phyloP scores from a whole-genome alignment of 2,888 invertebrate genomes.

The Cephonodes hylas region DNA sequence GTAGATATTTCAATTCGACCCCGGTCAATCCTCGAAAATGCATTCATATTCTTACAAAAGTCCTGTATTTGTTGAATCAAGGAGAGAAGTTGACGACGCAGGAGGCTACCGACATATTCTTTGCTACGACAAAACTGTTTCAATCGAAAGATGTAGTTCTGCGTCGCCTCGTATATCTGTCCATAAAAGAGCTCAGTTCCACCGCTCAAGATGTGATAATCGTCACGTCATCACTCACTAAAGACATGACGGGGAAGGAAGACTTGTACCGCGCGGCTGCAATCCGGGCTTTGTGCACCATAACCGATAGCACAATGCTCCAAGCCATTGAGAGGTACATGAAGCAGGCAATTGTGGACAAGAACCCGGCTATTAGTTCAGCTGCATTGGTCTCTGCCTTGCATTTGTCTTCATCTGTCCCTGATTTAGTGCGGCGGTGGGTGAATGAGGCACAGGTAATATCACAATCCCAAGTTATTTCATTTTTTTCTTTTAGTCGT shows the following conservation, averaged over 20 bases:
- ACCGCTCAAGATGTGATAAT: constrained; percentile 99
- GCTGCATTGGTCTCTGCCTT: constrained; percentile 97
- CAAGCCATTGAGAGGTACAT: constrained; percentile 99
- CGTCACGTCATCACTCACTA: constrained; percentile 97
- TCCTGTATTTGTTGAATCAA: constrained; percentile 97
- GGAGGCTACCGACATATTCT: constrained; percentile 99
- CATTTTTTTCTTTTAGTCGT: too few species aligned
- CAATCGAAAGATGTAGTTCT: constrained; percentile 98
- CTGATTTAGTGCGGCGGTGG: constrained; percentile 98
- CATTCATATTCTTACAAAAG: constrained; percentile 96
- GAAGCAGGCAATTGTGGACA: constrained; percentile 99
- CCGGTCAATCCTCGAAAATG: constrained; percentile 99
- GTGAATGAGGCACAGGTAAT: constrained; percentile 99
- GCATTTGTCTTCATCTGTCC: constrained; percentile 88
- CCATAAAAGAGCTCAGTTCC: constrained; percentile 95
- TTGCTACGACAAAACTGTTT: constrained; percentile 99
- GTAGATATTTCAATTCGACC: constrained; percentile 98
- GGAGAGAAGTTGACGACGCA: constrained; percentile 94
- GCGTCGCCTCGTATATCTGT: constrained; percentile 96
- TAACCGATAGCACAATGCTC: constrained; percentile 96
- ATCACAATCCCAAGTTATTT: too few species aligned
- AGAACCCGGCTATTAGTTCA: constrained; percentile 96
- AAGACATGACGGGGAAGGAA: constrained; percentile 98
- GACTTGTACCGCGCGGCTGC: constrained; percentile 95
- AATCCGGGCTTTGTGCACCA: constrained; percentile 97